These are phyloP conservation scores for Nemotelus nigrinus DNA, from an alignment of 2,888 invertebrate genomes.

Conservation along the genomic window DNA sequence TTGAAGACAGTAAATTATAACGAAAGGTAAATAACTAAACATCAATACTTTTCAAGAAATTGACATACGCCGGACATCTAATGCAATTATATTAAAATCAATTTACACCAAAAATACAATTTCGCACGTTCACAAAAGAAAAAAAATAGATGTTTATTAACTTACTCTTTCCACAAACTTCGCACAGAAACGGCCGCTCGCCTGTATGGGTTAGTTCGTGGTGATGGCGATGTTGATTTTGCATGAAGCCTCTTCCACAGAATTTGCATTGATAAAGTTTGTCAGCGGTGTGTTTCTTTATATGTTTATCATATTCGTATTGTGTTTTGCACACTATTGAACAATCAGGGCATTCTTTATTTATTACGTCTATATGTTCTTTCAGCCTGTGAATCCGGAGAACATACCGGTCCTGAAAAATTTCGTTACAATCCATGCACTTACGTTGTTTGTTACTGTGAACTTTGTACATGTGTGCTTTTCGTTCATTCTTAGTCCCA, in stretches of 20 bases:
- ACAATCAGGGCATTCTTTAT: constrained; percentile 38
- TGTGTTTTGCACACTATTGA: constrained; percentile 31
- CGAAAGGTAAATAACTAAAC: no score
- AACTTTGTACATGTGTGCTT: not conserved
- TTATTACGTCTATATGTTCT: constrained; percentile 1
- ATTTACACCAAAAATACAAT: no score
- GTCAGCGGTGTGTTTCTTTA: constrained; percentile 24
- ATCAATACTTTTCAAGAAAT: no score
- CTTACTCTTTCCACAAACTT: constrained; percentile 49
- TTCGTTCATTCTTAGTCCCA: not conserved
- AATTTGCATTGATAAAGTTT: constrained; percentile 44
- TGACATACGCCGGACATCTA: no score
- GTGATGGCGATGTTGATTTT: constrained; percentile 33
- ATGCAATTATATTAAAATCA: no score
- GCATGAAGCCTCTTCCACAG: constrained; percentile 45
- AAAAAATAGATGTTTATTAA: not conserved
- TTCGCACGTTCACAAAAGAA: no score
- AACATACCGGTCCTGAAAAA: no score
- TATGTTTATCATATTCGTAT: constrained; percentile 36
- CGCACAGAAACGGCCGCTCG: constrained; percentile 46
- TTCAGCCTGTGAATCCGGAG: no score
- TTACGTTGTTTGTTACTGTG: constrained; percentile 8
- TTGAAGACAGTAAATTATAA: no score
- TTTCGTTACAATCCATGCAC: constrained; percentile 37
- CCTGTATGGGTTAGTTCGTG: constrained; percentile 47